Conservation (phyloP, 2,797 vertebrate genomes). For the Chlorospingus flavigularis region DNA sequence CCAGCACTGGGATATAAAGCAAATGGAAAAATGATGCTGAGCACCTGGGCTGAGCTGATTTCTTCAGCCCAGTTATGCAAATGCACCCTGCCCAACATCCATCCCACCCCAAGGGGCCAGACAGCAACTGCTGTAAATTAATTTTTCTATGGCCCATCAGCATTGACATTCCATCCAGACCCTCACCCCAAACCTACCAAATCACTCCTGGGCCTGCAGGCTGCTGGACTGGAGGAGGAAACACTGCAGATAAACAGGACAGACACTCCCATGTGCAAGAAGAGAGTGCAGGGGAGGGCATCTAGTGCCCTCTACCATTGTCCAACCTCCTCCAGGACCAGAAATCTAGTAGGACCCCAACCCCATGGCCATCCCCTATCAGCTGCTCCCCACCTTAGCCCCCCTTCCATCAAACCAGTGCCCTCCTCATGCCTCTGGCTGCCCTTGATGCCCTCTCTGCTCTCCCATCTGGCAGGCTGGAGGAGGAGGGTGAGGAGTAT, state of each 20-base stretch:
- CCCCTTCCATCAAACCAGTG: neutral
- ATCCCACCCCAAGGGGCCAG: neutral
- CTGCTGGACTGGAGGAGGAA: neutral
- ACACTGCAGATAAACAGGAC: neutral
- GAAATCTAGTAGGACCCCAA: neutral
- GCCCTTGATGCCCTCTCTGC: neutral
- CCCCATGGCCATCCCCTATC: rapidly evolving
- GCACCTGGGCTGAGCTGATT: neutral
- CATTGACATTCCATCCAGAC: neutral
- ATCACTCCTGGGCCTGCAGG: neutral
- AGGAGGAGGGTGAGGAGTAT: rapidly evolving
- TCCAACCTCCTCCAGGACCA: neutral
- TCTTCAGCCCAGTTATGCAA: neutral
- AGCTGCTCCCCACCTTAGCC: neutral
- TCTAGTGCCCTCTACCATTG: neutral
- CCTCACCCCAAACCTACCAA: neutral
- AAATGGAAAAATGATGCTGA: conserved; percentile 52
- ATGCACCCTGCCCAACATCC: neutral
- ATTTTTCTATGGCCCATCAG: neutral
- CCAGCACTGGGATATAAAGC: neutral
- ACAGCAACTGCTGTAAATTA: neutral
- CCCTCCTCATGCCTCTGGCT: neutral
- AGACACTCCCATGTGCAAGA: neutral
- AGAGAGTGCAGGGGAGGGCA: neutral
- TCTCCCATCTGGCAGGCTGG: conserved; percentile 50